Evolutionary conservation across 2,797 vertebrate species (phyloP), one percentile per base, ranked within the genome.

Genomic region (Brachyrhaphis roseni): DNA sequence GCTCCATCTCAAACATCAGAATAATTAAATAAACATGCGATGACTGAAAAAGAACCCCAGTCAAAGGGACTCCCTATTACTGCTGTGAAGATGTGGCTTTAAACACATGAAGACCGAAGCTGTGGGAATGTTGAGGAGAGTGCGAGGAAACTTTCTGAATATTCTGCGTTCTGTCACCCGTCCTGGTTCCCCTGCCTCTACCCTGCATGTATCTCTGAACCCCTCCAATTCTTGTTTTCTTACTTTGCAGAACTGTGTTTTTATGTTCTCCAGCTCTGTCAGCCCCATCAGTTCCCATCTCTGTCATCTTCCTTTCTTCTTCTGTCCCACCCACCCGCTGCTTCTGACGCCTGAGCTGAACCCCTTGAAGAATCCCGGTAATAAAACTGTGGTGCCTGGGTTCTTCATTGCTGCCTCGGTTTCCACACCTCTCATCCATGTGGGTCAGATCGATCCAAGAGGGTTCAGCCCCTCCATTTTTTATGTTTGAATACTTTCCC

Each of bases 371-470:
- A 92, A 87, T 88, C 83, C 85, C 66, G 77, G 88, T 95, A 95
- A 95, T 95, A 95, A 72, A 95, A 95, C 87, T 86, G 83, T 90
- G 94, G 95, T 95, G 95, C 94, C 95, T 91, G 92, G 82, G 88
- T 91, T 93, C 92, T 89, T 90, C 93, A 86, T 85, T 89, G 86
- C 92, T 88, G 94, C 94, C 92, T 96, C 93, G 78, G 86, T 88
- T 87, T 91, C 92, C 87, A 88, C 90, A 83, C 88, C 89, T 90
- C 59, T 90, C 88, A 85, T 92, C 90, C 84, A 86, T 75, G 82
- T 84, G 36, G 84, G 77, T 62, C 36, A 76, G 84, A 87, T 84
- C 53, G 74, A 76, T 90, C 89, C 90, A 90, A 87, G 81, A 77
- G 74, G 80, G 82, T 85, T 88, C 79, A 26, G 82, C 90, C 88